These are phyloP conservation scores for Reinhardtius hippoglossoides DNA, from an alignment of 2,113 vertebrate species.

Conservation along the genomic window DNA sequence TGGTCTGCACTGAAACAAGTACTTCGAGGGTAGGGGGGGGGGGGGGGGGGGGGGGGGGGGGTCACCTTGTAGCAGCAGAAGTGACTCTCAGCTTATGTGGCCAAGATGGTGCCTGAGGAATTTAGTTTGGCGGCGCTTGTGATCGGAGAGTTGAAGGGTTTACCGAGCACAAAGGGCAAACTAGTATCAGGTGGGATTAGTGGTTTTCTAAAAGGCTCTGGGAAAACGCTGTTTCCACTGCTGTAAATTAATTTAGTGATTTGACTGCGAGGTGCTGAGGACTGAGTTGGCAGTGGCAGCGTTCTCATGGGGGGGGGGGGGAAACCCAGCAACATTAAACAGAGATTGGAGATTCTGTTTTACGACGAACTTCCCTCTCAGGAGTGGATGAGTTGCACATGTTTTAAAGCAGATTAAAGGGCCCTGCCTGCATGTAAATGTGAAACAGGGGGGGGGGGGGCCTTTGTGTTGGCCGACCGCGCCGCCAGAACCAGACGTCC, in stretches of 20 bases:
- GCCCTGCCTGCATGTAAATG: no score
- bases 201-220: slow-evolving; percentile 29
- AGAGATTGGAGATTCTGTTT: no score
- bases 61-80: background rate
- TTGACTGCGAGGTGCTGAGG: background rate
- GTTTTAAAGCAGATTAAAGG: no score
- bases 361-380: no score
- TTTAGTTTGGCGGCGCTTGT: slow-evolving; percentile 21
- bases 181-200: slow-evolving; percentile 34
- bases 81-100: background rate
- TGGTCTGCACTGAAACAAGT: background rate
- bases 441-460: no score
- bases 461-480: no score
- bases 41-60: background rate
- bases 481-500: no score
- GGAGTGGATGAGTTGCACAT: no score
- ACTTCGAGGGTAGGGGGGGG: background rate
- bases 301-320: no score
- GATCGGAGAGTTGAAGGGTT: slow-evolving; percentile 29
- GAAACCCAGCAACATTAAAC: no score
- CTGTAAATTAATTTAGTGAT: slow-evolving; percentile 19
- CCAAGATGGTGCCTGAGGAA: slow-evolving; percentile 11
- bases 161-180: slow-evolving; percentile 32
- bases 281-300: background rate
- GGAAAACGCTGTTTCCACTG: slow-evolving; percentile 30